phyloP scores from a whole-genome alignment of 2,888 invertebrate genomes.

The Empis livida region DNA sequence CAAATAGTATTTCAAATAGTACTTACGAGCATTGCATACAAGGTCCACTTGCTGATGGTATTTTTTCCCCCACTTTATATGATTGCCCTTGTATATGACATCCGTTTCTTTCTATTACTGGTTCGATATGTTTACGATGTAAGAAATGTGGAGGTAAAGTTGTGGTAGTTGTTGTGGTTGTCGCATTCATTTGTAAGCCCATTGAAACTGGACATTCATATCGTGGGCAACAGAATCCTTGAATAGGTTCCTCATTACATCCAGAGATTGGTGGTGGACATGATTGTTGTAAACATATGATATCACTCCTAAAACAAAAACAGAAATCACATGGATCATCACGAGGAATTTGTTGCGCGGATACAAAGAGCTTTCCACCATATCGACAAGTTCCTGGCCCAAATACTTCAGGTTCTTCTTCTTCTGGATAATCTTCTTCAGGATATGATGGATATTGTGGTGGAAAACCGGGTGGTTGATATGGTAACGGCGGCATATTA shows the following conservation, averaged over 20 bases:
- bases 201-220: conserved; percentile 87
- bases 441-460: conserved; percentile 30
- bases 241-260: conserved; percentile 83
- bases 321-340: conserved; percentile 94
- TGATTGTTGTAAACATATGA: conserved; percentile 88
- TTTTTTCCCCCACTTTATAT: conserved; percentile 74
- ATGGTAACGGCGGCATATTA: conserved; percentile 18
- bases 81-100: conserved; percentile 77
- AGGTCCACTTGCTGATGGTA: conserved; percentile 77
- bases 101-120: conserved; percentile 52
- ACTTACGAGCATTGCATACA: conserved; percentile 92
- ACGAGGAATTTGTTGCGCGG: conserved; percentile 87
- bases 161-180: conserved; percentile 78
- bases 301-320: conserved; percentile 93
- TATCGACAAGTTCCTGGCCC: conserved; percentile 87
- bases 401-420: conserved; percentile 61
- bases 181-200: conserved; percentile 67
- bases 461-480: conserved; percentile 23
- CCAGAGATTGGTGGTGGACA: conserved; percentile 88
- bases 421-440: conserved; percentile 49
- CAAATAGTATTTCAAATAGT: conserved; percentile 4
- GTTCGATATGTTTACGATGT: conserved; percentile 63
- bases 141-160: conserved; percentile 74
- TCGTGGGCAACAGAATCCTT: conserved; percentile 88
- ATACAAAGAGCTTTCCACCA: conserved; percentile 84